Percentiles rank a stretch among this genome's conserved stretches.
These are phyloP conservation scores for Pomatostomus ruficeps DNA, from an alignment of 2,113 vertebrate genomes.

Conservation along the genomic window DNA sequence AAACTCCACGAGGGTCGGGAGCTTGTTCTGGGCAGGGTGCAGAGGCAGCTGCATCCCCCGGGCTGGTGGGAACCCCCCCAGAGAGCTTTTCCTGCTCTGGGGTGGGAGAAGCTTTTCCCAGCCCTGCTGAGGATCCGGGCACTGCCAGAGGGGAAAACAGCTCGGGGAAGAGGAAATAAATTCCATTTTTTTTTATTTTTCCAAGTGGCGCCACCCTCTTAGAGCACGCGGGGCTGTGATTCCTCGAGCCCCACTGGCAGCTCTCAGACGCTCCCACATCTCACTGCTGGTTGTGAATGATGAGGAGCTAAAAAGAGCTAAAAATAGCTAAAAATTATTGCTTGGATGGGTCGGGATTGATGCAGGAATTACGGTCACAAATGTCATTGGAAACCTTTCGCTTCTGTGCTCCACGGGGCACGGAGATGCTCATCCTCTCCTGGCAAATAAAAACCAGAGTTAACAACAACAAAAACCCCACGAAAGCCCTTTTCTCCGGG, in stretches of 20 bases:
- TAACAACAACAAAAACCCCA: too few relatives aligned
- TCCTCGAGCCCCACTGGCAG: not conserved
- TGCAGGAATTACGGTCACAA: not conserved
- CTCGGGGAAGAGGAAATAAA: not conserved
- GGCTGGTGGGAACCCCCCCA: not conserved
- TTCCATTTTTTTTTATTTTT: not conserved
- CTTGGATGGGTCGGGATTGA: not conserved
- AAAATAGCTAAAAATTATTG: slow-evolving; percentile 11
- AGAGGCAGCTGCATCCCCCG: not conserved
- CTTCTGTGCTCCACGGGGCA: not conserved
- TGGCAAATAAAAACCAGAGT: not conserved
- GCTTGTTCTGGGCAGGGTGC: not conserved
- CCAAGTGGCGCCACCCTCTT: not conserved
- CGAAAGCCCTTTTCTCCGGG: not conserved
- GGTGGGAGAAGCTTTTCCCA: not conserved
- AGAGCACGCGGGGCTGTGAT: not conserved
- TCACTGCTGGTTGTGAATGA: not conserved
- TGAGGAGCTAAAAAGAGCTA: not conserved
- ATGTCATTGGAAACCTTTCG: not conserved
- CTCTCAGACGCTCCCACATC: not conserved
- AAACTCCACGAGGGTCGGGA: not conserved
- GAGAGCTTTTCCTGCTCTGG: not conserved
- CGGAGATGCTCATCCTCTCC: not conserved
- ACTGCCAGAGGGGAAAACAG: not conserved
- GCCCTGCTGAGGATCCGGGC: rapidly evolving